A percentile compares a stretch with the other conserved stretches of the same genome.
phyloP scores from a whole-genome alignment of 2,797 vertebrate genomes.

The Cirrhinus molitorella region DNA sequence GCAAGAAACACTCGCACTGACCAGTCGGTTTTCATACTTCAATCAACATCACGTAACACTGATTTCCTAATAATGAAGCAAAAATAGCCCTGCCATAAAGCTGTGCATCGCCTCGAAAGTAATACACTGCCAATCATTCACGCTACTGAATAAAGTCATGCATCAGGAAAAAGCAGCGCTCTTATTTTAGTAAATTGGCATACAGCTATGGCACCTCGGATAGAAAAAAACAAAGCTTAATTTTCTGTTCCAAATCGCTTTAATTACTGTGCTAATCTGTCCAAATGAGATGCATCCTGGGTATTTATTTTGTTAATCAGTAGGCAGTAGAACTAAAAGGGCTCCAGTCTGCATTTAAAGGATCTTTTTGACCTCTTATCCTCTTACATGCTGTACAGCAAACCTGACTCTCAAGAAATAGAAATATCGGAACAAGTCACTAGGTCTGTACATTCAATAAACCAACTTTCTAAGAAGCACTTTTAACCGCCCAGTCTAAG shows the following conservation, averaged over 20 bases:
- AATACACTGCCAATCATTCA: constrained; percentile 1
- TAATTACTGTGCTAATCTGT: constrained; percentile 37
- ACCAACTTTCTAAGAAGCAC: background rate
- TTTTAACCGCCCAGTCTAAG: background rate
- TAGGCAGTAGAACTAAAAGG: constrained; percentile 15
- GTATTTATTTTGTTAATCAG: constrained; percentile 28
- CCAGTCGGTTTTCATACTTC: constrained; percentile 22
- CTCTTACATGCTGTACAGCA: background rate
- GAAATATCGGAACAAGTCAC: background rate
- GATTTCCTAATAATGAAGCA: background rate
- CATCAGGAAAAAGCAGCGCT: background rate
- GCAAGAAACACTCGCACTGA: constrained; percentile 15
- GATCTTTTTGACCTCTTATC: background rate
- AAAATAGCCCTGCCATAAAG: constrained; percentile 4
- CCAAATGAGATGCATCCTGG: constrained; percentile 38
- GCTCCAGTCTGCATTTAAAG: background rate
- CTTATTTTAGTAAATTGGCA: constrained; percentile 27
- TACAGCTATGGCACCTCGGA: background rate
- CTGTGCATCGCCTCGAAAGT: background rate
- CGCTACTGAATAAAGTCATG: constrained; percentile 20
- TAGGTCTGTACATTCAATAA: background rate
- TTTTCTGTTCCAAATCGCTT: constrained; percentile 27
- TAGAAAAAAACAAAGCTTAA: constrained; percentile 33
- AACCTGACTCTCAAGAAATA: constrained; percentile 1
- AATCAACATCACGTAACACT: constrained; percentile 11